Evolutionary conservation across 1,140 invertebrate species (phyloP), one percentile per base, ranked within the genome.

Genomic region (Paralvinella palmiformis): DNA sequence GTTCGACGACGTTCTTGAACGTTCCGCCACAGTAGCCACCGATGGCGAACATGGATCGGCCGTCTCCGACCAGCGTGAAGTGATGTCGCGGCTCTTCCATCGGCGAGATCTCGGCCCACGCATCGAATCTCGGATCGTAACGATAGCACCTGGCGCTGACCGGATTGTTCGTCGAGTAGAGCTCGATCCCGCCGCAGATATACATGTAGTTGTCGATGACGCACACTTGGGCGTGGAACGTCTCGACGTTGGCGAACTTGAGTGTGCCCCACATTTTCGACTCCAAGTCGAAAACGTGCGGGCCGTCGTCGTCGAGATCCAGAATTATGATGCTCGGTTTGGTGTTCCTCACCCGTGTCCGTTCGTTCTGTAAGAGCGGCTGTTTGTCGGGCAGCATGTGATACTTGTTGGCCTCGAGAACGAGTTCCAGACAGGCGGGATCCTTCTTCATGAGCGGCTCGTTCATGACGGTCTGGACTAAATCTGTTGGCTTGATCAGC

Each of bases 181-280:
- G 33, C n/a, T 57, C 55, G 3, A 57, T 57, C 10, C 55, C 55
- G 1, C 55, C 55, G 33, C 55, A 57, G 6, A 57, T 32, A 33
- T 57, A 57, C 55, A 57, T 57, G 55, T 57, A 57, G 33, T 57
- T 57, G 22, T 57, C 29, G 3, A 57, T 27, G 10, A 27, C 33
- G n/a, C 55, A 57, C 55, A 57, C 55, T 31, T 57, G 55, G 27
- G 33, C 33, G n/a, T 57, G 55, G n/a, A 57, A 57, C 13, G 55
- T 57, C 33, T 57, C 55, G 0, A 33, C 33, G 55, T 36, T 32
- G 1, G 55, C 27, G 10, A 33, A 27, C n/a, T 32, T 33, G n/a
- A 57, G 55, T 4, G 55, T 22, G 27, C 3, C 33, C 55, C 55
- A 57, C 27, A 20, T 27, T 4, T 17, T 20, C 2, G 29, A 20